Evolutionary conservation across 2,888 invertebrate genomes (phyloP).

Genomic region (Orthonevra nobilis): DNA sequence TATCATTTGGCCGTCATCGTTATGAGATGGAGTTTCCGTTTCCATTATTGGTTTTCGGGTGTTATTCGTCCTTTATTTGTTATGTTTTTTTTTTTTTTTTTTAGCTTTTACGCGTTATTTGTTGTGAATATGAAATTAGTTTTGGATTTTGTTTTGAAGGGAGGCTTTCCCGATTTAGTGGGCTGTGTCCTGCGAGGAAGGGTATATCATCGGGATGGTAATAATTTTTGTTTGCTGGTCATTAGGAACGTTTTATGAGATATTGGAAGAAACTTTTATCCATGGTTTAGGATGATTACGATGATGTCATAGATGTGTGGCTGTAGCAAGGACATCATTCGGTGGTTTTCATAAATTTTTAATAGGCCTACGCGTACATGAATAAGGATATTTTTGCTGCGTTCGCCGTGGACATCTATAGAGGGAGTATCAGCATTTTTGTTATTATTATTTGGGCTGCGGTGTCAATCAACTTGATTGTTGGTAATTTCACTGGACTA

Average conservation of each 20-base stretch:
- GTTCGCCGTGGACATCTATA: too few relatives aligned
- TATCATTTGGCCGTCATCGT: constrained; percentile 57
- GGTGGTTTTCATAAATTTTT: constrained; percentile 8
- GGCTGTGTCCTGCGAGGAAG: constrained; percentile 3
- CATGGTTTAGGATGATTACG: constrained; percentile 4
- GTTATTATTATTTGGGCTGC: too few relatives aligned
- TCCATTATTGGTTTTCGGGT: too few relatives aligned
- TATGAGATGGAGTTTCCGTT: constrained; percentile 9
- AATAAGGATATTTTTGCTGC: background rate
- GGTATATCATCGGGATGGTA: constrained; percentile 23
- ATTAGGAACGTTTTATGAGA: constrained; percentile 45
- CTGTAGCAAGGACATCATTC: background rate
- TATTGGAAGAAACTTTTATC: constrained; percentile 10
- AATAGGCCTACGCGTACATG: background rate
- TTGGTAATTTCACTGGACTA: too few relatives aligned
- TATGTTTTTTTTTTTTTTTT: background rate
- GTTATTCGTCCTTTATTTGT: constrained; percentile 1
- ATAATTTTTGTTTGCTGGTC: constrained; percentile 36
- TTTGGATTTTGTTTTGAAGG: constrained; percentile 19
- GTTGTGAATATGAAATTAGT: constrained; percentile 69
- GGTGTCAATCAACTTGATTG: too few relatives aligned
- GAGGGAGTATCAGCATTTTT: too few relatives aligned
- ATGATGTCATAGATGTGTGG: constrained; percentile 39
- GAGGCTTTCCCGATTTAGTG: too few relatives aligned
- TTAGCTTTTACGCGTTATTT: constrained; percentile 45